Conservation (phyloP, 2,888 invertebrate species). For the Brachyopa scutellaris region DNA sequence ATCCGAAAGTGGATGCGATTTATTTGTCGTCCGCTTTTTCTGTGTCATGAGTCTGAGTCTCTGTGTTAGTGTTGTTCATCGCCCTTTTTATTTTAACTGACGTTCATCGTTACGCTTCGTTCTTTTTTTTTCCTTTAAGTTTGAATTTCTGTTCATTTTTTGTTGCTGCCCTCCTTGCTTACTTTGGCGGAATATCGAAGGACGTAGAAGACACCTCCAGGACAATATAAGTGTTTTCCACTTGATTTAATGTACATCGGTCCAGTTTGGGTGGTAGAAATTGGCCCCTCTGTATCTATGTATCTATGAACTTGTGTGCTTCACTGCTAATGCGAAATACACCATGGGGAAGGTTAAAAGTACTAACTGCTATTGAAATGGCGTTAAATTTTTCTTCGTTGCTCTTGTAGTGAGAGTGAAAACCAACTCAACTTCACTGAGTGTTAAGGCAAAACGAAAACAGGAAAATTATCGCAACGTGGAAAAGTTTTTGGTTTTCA, state of each 20-base stretch:
- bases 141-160: conserved; percentile 32
- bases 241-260: conserved; percentile 60
- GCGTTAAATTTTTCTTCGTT: conserved; percentile 31
- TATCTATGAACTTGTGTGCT: background rate
- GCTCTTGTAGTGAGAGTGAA: background rate
- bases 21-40: conserved; percentile 49
- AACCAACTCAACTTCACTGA: background rate
- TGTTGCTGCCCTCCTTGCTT: background rate
- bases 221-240: conserved; percentile 63
- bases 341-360: conserved; percentile 20
- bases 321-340: background rate
- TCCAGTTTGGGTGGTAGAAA: conserved; percentile 19
- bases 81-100: conserved; percentile 1
- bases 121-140: conserved; percentile 13
- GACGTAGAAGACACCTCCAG: conserved; percentile 49
- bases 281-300: conserved; percentile 5
- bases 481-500: conserved; percentile 30
- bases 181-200: conserved; percentile 2
- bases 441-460: conserved; percentile 16
- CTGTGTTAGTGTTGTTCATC: background rate
- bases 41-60: background rate
- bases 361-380: conserved; percentile 57
- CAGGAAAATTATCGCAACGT: conserved; percentile 46
- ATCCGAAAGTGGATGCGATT: conserved; percentile 65
- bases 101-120: conserved; percentile 1